These are phyloP conservation scores for Opisthograptis luteolata DNA, from an alignment of 2,888 invertebrate species.

Conservation along the genomic window DNA sequence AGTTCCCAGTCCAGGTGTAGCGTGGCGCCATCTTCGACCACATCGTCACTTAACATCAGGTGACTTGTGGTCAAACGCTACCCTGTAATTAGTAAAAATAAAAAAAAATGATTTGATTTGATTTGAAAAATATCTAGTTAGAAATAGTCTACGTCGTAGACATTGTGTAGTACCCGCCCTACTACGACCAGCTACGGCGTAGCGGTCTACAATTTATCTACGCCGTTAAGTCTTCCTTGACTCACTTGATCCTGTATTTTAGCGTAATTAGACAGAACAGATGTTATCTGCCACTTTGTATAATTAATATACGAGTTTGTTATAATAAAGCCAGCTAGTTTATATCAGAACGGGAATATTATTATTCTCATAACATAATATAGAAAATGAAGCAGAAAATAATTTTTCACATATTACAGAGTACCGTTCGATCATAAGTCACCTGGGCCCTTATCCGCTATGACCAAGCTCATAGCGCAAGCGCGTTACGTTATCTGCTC, in stretches of 20 bases:
- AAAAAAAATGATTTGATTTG: no score
- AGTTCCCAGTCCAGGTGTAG: no score
- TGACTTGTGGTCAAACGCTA: no score
- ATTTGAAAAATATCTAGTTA: not conserved
- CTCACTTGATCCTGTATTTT: not conserved
- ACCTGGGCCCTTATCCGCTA: no score
- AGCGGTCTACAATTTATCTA: slow-evolving; percentile 13
- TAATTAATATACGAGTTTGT: slow-evolving; percentile 12
- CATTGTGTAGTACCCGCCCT: slow-evolving; percentile 13
- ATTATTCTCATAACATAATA: not conserved
- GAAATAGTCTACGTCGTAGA: not conserved
- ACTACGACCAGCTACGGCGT: slow-evolving; percentile 29
- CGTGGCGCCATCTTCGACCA: no score
- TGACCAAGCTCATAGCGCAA: no score
- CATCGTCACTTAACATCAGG: no score
- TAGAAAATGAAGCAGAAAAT: no score
- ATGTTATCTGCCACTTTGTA: slow-evolving; percentile 11
- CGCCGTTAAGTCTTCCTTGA: not conserved
- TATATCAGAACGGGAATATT: not conserved
- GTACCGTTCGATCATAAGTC: no score
- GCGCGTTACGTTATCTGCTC: no score
- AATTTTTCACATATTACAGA: no score
- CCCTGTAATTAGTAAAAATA: no score
- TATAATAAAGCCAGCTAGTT: not conserved
- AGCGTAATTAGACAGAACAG: slow-evolving; percentile 1